Evolutionary conservation across 2,888 invertebrate species (phyloP).

Genomic region (Allolobophora icterica): DNA sequence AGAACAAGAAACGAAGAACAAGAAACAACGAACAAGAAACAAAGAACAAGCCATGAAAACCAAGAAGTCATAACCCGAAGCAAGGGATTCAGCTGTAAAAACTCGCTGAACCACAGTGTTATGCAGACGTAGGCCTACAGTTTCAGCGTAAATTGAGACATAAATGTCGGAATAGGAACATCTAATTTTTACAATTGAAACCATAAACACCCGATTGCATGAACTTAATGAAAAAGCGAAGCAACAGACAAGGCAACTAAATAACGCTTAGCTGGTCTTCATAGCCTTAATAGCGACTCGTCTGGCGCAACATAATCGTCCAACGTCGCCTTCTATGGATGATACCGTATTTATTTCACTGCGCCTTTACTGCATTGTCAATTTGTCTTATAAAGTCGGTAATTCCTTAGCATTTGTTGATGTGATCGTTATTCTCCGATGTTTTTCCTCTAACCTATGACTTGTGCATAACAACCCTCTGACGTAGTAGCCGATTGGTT

Average conservation of each 20-base stretch:
- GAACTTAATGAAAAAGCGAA: constrained; percentile 17
- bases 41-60: not conserved
- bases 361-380: not conserved
- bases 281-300: not conserved
- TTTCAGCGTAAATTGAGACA: not conserved
- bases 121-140: not conserved
- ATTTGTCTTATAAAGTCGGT: not conserved
- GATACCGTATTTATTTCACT: not conserved
- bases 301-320: not conserved
- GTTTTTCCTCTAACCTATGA: no score
- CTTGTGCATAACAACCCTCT: no score
- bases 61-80: not conserved
- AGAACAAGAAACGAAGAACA: not conserved
- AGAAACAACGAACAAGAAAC: not conserved
- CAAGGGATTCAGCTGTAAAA: no score
- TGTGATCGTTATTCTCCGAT: no score
- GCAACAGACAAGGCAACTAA: not conserved
- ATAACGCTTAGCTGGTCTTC: not conserved
- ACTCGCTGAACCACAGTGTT: not conserved
- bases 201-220: not conserved
- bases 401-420: no score
- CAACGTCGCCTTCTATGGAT: not conserved
- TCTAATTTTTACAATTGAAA: not conserved
- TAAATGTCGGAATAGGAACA: not conserved
- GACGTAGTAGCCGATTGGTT: no score